A percentile compares a stretch with the other conserved stretches of the same genome.
Evolutionary conservation across 2,888 invertebrate genomes (phyloP).

Genomic region (Anagyrus pseudococci): DNA sequence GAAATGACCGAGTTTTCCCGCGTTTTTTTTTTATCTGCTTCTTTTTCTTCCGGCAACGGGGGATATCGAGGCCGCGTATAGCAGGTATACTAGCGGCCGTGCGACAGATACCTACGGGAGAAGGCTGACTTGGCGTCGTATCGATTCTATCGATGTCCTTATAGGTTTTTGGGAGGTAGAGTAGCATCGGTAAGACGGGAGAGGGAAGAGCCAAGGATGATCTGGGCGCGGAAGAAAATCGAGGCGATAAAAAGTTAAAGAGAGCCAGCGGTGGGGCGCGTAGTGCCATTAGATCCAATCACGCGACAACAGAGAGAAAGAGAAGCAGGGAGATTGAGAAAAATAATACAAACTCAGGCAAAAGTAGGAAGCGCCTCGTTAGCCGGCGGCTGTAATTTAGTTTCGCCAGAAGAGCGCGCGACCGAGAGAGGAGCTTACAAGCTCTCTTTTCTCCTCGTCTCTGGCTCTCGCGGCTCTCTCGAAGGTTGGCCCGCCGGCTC

Average conservation of each 20-base stretch:
- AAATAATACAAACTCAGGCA: slow-evolving; percentile 34
- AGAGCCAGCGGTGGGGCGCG: no score
- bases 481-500: no score
- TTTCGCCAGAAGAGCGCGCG: no score
- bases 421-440: no score
- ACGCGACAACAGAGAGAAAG: slow-evolving; percentile 10
- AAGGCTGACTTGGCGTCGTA: no score
- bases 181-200: background rate
- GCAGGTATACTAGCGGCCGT: no score
- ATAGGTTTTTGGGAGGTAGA: background rate
- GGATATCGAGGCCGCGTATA: slow-evolving; percentile 23
- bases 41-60: slow-evolving; percentile 29
- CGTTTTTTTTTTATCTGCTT: slow-evolving; percentile 39
- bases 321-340: background rate
- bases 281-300: slow-evolving; percentile 27
- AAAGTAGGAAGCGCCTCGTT: slow-evolving; percentile 58
- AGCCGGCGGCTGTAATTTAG: no score
- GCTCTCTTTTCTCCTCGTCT: no score
- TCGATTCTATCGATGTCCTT: no score
- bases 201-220: background rate
- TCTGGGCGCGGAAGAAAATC: background rate
- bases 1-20: slow-evolving; percentile 45
- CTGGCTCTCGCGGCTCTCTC: no score
- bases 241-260: background rate
- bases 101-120: no score